Conservation (phyloP, 2,797 vertebrate species). For the Bradypodion ventrale region DNA sequence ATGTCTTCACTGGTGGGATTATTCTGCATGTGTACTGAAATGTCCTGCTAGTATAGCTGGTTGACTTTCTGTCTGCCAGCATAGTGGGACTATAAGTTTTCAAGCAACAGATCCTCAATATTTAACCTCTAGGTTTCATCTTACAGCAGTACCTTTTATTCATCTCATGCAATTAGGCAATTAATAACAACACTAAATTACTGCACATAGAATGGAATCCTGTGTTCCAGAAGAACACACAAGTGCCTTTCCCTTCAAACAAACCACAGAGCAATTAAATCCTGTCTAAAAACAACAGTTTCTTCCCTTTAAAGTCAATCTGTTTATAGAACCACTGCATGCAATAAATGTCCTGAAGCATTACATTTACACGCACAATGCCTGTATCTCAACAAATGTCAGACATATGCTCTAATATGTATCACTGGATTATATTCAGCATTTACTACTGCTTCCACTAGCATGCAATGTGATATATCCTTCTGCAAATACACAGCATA, state of each 20-base stretch:
- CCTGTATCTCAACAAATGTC: neutral
- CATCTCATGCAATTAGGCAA: neutral
- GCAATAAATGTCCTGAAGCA: neutral
- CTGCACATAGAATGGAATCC: neutral
- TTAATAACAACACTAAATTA: neutral
- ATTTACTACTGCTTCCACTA: slow-evolving; percentile 26
- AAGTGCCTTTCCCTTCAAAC: neutral
- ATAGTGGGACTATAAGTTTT: neutral
- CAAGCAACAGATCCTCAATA: neutral
- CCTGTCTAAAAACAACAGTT: neutral
- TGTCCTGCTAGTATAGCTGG: neutral
- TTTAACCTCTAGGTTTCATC: neutral
- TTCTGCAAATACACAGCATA: slow-evolving; percentile 28
- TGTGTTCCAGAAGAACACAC: neutral
- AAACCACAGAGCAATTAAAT: slow-evolving; percentile 8
- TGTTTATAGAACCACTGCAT: neutral
- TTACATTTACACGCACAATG: neutral
- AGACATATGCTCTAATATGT: slow-evolving; percentile 22
- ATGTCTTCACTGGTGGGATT: neutral
- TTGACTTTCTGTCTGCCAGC: neutral
- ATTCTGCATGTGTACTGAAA: neutral
- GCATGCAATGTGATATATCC: slow-evolving; percentile 41
- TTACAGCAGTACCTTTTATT: slow-evolving; percentile 17
- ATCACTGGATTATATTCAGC: slow-evolving; percentile 25
- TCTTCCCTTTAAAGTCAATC: neutral